Base-by-base conservation (phyloP, 1,140 invertebrate genomes). In the Eurosta solidaginis region DNA sequence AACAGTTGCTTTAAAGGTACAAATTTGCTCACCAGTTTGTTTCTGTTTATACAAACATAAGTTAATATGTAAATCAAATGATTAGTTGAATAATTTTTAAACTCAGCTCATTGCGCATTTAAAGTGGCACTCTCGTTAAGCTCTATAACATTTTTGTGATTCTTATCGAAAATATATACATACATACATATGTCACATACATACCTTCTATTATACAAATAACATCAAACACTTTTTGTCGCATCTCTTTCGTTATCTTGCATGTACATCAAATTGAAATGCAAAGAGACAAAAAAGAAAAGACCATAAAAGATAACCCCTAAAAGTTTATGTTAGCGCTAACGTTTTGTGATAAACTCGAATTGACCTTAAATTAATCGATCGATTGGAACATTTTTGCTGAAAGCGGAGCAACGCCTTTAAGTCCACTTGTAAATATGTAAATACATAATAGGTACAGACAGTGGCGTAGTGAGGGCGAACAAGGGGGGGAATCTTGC, bases 331-430 rank as follows among this genome's bases (percentile, higher is more conserved):
- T 12, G 33, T 33, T 29, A 33, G 54, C 54, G 33, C 14, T 20
- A 40, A n/a, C 59, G 59, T 22, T 68, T n/a, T 42, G 17, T 68
- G 59, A 68, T 68, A 68, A 68, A 68, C 59, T 68, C 33, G 59
- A n/a, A 40, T 20, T 68, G 59, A 68, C 59, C 59, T 68, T 68
- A 68, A 40, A 68, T 68, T 40, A 68, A 22, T 20, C 33, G 59
- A 68, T 68, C 59, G 59, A 68, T 68, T n/a, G 33, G 59, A 68
- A 25, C 7, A 49, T 52, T 52, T 52, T 52, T 22, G 20, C 36
- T 20, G 54, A 33, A 36, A n/a, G 33, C 59, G 40, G n/a, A 2
- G 17, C 27, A 42, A 68, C 14, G 59, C n/a, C 36, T 68, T 68
- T 68, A 20, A 36, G 27, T 36, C 10, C 17, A 68, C 40, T 63